Percentiles rank a stretch among this genome's conserved stretches.
Conservation (phyloP, 1,140 invertebrate genomes). For the Oryctes rhinoceros region DNA sequence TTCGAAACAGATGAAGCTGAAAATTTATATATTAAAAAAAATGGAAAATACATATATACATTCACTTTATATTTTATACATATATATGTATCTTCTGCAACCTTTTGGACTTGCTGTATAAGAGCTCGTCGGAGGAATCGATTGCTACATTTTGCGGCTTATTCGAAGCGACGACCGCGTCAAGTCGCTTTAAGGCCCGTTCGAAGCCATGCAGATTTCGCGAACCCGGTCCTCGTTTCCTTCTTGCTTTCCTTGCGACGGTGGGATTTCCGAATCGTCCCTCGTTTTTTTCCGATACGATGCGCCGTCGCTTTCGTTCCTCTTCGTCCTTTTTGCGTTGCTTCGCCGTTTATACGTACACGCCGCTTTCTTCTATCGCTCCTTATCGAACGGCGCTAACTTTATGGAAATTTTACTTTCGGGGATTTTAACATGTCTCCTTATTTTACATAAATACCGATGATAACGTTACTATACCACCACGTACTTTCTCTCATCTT, state of each 20-base stretch:
- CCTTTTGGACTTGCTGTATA: no score
- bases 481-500: neutral
- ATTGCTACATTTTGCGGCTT: neutral
- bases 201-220: neutral
- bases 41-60: no score
- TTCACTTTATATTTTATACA: no score
- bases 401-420: constrained; percentile 15
- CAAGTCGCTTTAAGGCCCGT: neutral
- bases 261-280: neutral
- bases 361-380: neutral
- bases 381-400: constrained; percentile 4
- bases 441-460: constrained; percentile 22
- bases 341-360: neutral
- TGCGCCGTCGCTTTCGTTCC: neutral
- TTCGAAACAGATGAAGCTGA: no score
- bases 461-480: constrained; percentile 42
- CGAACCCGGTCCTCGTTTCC: neutral
- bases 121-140: neutral
- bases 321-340: neutral
- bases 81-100: no score
- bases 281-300: neutral
- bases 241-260: neutral
- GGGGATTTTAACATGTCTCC: constrained; percentile 4
- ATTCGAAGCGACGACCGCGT: neutral
- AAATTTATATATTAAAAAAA: no score